Evolutionary conservation across 2,888 invertebrate species (phyloP).

Genomic region (Plutella xylostella): DNA sequence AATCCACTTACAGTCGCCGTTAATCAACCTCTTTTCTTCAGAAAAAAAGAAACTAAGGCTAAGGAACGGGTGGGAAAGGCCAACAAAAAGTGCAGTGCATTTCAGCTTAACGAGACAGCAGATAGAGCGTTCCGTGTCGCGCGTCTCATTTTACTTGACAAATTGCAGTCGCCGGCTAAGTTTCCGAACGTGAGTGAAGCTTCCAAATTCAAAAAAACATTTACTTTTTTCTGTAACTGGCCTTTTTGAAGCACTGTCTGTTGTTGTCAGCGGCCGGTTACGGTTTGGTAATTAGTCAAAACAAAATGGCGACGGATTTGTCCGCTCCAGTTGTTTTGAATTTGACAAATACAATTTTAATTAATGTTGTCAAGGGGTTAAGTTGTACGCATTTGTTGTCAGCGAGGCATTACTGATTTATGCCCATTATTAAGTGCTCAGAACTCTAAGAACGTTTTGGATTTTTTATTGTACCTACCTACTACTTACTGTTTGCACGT

Average conservation of each 20-base stretch:
- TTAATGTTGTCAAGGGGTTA: neutral
- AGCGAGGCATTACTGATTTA: no score
- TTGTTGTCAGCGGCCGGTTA: neutral
- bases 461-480: no score
- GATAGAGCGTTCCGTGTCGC: constrained; percentile 8
- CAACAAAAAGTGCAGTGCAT: constrained; percentile 6
- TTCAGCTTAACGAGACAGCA: constrained; percentile 9
- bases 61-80: neutral
- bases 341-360: neutral
- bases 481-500: no score
- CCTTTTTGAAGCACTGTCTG: neutral
- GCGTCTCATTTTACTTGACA: constrained; percentile 11
- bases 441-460: no score
- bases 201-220: neutral
- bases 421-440: no score
- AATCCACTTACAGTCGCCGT: constrained; percentile 10
- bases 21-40: constrained; percentile 8
- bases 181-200: constrained; percentile 2
- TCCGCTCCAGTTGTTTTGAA: neutral
- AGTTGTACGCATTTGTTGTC: neutral
- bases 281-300: neutral
- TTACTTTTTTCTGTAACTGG: neutral
- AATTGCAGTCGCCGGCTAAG: constrained; percentile 7
- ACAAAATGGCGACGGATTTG: neutral
- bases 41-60: neutral